Percentiles rank a stretch among this genome's conserved stretches.
Evolutionary conservation across 1,140 invertebrate genomes (phyloP).

Genomic region (Antheraea pernyi): DNA sequence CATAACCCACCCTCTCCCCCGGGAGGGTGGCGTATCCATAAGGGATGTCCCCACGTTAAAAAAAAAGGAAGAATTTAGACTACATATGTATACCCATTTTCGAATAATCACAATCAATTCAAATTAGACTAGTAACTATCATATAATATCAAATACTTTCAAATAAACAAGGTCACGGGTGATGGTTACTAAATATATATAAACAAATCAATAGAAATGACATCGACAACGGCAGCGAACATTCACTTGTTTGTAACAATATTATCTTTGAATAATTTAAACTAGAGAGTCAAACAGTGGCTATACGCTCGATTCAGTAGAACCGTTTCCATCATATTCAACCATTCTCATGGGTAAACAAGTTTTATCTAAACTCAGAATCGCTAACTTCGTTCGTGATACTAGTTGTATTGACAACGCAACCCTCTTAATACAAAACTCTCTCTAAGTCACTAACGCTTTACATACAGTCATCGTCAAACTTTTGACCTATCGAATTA

Average conservation of each 20-base stretch:
- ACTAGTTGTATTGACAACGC: not conserved
- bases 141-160: too few species aligned
- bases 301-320: not conserved
- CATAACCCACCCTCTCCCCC: too few species aligned
- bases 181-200: not conserved
- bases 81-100: too few species aligned
- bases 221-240: not conserved
- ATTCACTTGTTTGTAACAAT: not conserved
- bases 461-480: not conserved
- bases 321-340: slow-evolving; percentile 7
- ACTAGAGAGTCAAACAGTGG: slow-evolving; percentile 2
- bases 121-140: too few species aligned
- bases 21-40: too few species aligned
- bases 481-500: too few species aligned
- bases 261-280: slow-evolving; percentile 8
- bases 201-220: not conserved
- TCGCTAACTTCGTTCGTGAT: slow-evolving; percentile 12
- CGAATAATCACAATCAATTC: too few species aligned
- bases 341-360: slow-evolving; percentile 13
- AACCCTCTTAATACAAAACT: not conserved
- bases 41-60: too few species aligned
- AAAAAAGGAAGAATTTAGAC: too few species aligned
- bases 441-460: not conserved
- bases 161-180: too few species aligned
- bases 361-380: slow-evolving; percentile 13